A percentile compares a stretch with the other conserved stretches of the same genome.
Conservation (phyloP, 2,888 invertebrate species). For the Coleophora flavipennella region DNA sequence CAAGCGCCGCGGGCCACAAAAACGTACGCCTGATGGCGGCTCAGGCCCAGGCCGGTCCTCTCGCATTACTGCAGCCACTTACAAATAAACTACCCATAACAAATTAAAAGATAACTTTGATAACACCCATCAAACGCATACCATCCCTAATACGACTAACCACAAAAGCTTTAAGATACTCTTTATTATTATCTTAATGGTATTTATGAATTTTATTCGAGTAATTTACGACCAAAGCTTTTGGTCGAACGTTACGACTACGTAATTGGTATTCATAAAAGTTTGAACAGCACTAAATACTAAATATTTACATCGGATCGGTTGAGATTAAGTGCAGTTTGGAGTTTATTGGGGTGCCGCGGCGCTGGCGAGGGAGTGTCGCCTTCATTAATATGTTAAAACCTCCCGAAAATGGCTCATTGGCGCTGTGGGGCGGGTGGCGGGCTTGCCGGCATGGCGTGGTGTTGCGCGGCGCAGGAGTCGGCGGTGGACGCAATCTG, state of each 20-base stretch:
- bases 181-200: constrained; percentile 51
- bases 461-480: constrained; percentile 3
- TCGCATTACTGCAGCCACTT: constrained; percentile 23
- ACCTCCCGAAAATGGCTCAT: constrained; percentile 24
- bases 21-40: constrained; percentile 11
- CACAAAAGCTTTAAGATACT: constrained; percentile 36
- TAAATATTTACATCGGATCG: constrained; percentile 11
- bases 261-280: constrained; percentile 33
- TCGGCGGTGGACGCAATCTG: constrained; percentile 23
- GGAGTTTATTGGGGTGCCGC: constrained; percentile 1
- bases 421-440: constrained; percentile 3
- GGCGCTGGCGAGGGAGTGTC: neutral
- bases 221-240: constrained; percentile 34
- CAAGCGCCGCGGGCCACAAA: constrained; percentile 35
- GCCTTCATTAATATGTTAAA: constrained; percentile 30
- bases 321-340: constrained; percentile 8
- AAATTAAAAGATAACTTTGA: constrained; percentile 38
- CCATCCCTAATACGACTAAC: constrained; percentile 24
- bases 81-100: constrained; percentile 41
- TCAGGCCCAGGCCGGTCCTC: constrained; percentile 9
- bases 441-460: neutral
- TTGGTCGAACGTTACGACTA: constrained; percentile 30
- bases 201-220: constrained; percentile 37
- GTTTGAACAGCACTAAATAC: constrained; percentile 8
- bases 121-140: constrained; percentile 23